phyloP scores from a whole-genome alignment of 2,797 vertebrate genomes.

The Somateria mollissima region DNA sequence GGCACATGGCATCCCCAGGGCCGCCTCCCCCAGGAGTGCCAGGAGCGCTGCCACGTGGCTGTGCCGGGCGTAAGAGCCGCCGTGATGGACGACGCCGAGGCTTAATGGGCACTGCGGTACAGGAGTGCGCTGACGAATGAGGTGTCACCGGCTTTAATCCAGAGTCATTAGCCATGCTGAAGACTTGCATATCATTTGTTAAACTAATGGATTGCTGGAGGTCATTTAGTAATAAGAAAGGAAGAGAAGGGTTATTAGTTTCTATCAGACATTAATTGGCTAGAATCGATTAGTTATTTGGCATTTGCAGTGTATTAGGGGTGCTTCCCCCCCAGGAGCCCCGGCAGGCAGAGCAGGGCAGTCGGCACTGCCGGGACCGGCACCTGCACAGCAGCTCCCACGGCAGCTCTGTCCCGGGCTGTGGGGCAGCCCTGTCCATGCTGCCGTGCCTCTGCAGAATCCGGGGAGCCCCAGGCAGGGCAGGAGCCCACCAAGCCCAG shows the following conservation, averaged over 20 bases:
- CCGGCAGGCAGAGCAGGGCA: rapidly evolving
- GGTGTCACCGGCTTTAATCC: constrained; percentile 20
- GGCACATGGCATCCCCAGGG: rapidly evolving
- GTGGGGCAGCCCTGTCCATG: no score
- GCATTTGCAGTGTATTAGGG: background rate
- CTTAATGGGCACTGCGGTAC: background rate
- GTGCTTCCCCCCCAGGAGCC: background rate
- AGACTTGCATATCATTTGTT: constrained; percentile 7
- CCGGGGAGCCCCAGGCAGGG: no score
- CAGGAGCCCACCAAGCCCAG: no score
- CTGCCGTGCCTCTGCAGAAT: no score
- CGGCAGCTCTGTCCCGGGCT: no score
- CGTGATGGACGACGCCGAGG: background rate
- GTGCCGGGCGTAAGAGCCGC: rapidly evolving
- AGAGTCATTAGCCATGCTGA: constrained; percentile 46
- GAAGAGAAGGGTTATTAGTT: constrained; percentile 56
- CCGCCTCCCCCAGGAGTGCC: rapidly evolving
- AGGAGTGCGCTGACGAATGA: background rate
- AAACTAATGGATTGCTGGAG: constrained; percentile 67
- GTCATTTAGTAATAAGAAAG: constrained; percentile 58
- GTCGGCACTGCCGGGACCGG: rapidly evolving
- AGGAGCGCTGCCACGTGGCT: rapidly evolving
- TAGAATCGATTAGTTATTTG: constrained; percentile 50
- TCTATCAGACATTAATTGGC: constrained; percentile 66
- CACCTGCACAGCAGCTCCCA: no score